A percentile compares a stretch with the other conserved stretches of the same genome.
These are phyloP conservation scores for Entelurus aequoreus DNA, from an alignment of 2,113 vertebrate species.

Conservation along the genomic window DNA sequence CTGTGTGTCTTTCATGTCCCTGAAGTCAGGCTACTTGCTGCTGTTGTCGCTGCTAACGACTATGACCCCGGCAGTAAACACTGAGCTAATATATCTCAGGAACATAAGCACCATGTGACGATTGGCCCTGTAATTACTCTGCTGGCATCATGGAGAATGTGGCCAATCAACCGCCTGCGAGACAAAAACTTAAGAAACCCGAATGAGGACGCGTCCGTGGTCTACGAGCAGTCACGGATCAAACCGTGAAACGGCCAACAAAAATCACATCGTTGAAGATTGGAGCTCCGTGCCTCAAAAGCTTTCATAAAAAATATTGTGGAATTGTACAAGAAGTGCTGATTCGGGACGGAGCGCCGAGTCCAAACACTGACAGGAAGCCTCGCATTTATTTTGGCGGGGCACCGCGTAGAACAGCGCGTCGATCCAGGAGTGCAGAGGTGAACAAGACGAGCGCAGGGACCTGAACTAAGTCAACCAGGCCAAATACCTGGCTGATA, in stretches of 20 bases:
- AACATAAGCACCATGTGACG: slow-evolving; percentile 37
- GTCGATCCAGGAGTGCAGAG: slow-evolving; percentile 20
- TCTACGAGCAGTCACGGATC: slow-evolving; percentile 11
- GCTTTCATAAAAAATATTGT: slow-evolving; percentile 38
- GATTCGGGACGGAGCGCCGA: slow-evolving; percentile 39
- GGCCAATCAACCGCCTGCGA: slow-evolving; percentile 18
- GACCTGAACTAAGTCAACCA: slow-evolving; percentile 26
- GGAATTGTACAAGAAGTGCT: slow-evolving; percentile 25
- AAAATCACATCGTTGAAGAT: slow-evolving; percentile 12
- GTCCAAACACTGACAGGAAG: slow-evolving; percentile 43
- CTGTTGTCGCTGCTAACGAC: slow-evolving; percentile 7
- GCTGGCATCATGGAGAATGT: slow-evolving; percentile 26
- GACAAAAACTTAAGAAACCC: slow-evolving; percentile 7
- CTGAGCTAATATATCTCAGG: slow-evolving; percentile 27
- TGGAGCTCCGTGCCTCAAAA: slow-evolving; percentile 7
- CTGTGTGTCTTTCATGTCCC: slow-evolving; percentile 32
- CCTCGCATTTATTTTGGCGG: slow-evolving; percentile 61
- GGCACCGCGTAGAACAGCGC: slow-evolving; percentile 12
- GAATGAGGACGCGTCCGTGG: slow-evolving; percentile 11
- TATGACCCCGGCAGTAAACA: slow-evolving; percentile 22
- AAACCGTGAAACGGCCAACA: background rate
- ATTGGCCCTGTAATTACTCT: slow-evolving; percentile 38
- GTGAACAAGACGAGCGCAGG: slow-evolving; percentile 13
- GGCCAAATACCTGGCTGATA: slow-evolving; percentile 23
- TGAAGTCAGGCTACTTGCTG: slow-evolving; percentile 11